Evolutionary conservation across 2,888 invertebrate genomes (phyloP).

Genomic region (Chouioia cunea): DNA sequence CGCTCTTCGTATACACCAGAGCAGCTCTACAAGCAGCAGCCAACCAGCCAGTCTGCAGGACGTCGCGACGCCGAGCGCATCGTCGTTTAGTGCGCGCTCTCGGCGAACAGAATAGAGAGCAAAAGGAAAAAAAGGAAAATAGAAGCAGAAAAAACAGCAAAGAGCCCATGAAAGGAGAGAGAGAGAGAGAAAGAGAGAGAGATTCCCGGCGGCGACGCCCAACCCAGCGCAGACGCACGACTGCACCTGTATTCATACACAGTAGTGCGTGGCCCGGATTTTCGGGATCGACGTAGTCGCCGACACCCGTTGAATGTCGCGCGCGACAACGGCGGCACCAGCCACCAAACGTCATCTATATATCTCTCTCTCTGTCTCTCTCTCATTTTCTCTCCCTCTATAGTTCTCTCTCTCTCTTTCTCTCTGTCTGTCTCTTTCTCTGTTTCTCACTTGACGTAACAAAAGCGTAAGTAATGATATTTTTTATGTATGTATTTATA

Average conservation of each 20-base stretch:
- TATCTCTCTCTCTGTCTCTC: too few species aligned
- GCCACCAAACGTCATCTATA: conserved; percentile 44
- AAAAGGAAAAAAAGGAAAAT: conserved; percentile 9
- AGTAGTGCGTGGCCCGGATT: conserved; percentile 41
- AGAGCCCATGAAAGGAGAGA: neutral
- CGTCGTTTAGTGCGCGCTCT: neutral
- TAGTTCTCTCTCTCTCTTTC: too few species aligned
- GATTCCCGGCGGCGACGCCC: conserved; percentile 62
- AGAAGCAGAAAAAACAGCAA: conserved; percentile 19
- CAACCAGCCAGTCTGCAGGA: conserved; percentile 64
- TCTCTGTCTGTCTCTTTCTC: too few species aligned
- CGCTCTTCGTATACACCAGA: neutral
- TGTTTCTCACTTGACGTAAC: too few species aligned
- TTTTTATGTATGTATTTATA: too few species aligned
- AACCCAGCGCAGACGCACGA: neutral
- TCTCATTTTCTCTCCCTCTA: too few species aligned
- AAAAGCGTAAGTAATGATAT: too few species aligned
- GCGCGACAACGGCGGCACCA: conserved; percentile 48
- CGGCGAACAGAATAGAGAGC: conserved; percentile 5
- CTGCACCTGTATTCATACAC: conserved; percentile 15
- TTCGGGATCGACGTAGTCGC: conserved; percentile 27
- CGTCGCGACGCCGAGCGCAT: conserved; percentile 62
- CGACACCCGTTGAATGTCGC: conserved; percentile 49
- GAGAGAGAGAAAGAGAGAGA: conserved; percentile 16
- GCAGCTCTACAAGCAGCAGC: conserved; percentile 35